These are phyloP conservation scores for Anguilla obscura DNA, from an alignment of 2,797 vertebrate genomes.

Conservation along the genomic window DNA sequence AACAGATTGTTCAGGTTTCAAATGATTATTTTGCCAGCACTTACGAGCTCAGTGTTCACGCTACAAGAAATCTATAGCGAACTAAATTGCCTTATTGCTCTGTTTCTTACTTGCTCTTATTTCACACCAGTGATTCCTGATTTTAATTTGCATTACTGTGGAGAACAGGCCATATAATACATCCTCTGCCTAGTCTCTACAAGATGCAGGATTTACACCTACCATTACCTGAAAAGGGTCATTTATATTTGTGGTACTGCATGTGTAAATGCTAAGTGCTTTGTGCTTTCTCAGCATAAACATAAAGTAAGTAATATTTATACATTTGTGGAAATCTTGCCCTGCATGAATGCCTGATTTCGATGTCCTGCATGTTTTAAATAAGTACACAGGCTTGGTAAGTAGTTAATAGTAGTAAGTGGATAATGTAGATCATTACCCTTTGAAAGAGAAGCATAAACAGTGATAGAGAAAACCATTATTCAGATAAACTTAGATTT, in stretches of 20 bases:
- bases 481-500: not conserved
- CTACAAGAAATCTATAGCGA: not conserved
- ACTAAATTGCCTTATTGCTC: constrained; percentile 7
- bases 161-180: not conserved
- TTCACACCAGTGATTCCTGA: not conserved
- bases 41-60: not conserved
- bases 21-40: not conserved
- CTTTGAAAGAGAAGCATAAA: not conserved
- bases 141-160: not conserved
- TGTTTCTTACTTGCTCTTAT: not conserved
- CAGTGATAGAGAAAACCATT: not conserved
- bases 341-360: not conserved
- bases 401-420: not conserved
- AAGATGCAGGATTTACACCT: not conserved
- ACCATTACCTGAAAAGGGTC: not conserved
- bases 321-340: not conserved
- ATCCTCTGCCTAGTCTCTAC: not conserved
- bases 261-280: not conserved
- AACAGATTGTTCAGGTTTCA: not conserved
- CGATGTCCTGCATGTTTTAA: not conserved
- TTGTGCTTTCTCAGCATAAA: not conserved
- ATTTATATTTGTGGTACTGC: not conserved
- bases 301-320: not conserved
- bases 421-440: not conserved
- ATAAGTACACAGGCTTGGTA: not conserved